These are phyloP conservation scores for Trichosurus vulpecula DNA, from an alignment of 2,797 vertebrate species.

Conservation along the genomic window DNA sequence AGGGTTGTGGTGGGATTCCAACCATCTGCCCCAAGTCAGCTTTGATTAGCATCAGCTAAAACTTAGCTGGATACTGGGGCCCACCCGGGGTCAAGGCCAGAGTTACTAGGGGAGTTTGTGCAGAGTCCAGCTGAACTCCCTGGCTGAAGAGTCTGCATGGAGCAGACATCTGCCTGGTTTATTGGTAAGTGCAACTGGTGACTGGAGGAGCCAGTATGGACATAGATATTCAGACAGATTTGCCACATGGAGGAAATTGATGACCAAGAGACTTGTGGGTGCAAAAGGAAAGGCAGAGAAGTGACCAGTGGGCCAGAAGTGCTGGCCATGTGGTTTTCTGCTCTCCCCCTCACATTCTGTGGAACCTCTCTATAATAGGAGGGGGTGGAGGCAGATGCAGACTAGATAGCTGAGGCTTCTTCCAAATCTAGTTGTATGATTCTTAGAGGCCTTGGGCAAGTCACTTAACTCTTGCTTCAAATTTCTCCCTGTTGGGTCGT, in stretches of 20 bases:
- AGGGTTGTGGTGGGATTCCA: not conserved
- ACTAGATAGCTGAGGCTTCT: not conserved
- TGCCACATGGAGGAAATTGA: not conserved
- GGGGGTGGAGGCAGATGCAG: not conserved
- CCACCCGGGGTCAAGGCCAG: not conserved
- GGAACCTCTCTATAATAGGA: not conserved
- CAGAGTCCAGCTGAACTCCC: not conserved
- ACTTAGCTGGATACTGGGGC: not conserved
- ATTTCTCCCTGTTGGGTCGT: not conserved
- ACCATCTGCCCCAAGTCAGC: conserved; percentile 12
- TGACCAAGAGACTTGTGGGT: not conserved
- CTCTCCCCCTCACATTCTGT: not conserved
- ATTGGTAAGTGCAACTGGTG: not conserved
- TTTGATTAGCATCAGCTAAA: not conserved
- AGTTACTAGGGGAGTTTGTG: not conserved
- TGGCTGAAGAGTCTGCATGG: accelerated
- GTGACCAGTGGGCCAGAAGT: not conserved
- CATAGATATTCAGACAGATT: not conserved
- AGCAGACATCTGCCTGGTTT: not conserved
- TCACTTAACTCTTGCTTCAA: not conserved
- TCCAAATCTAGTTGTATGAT: not conserved
- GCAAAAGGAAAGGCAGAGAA: not conserved
- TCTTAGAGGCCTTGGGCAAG: not conserved
- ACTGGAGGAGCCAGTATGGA: accelerated
- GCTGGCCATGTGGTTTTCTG: not conserved